phyloP scores from a whole-genome alignment of 1,140 invertebrate genomes.

The Agrilus planipennis region DNA sequence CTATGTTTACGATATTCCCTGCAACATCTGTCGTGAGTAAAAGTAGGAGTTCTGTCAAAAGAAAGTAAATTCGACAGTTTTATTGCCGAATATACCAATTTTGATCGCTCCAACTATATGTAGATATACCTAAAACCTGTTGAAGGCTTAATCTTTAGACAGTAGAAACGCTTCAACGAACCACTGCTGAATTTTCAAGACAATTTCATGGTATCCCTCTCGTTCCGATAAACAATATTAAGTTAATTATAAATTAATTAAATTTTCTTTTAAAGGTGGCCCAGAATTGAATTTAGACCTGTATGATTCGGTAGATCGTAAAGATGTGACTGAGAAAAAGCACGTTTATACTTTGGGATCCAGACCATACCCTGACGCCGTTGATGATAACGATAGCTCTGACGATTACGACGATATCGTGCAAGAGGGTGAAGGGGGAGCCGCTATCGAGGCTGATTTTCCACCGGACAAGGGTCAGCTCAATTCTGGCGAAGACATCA shows the following conservation, averaged over 20 bases:
- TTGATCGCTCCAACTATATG: too few relatives aligned
- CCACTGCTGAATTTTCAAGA: too few relatives aligned
- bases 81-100: too few relatives aligned
- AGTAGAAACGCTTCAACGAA: too few relatives aligned
- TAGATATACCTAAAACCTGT: too few relatives aligned
- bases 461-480: slow-evolving; percentile 14
- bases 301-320: slow-evolving; percentile 8
- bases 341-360: slow-evolving; percentile 8
- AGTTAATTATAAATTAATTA: neutral
- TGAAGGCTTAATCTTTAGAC: too few relatives aligned
- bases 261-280: neutral
- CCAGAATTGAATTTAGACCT: neutral
- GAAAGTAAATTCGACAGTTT: too few relatives aligned
- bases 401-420: slow-evolving; percentile 49
- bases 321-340: slow-evolving; percentile 6
- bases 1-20: too few relatives aligned
- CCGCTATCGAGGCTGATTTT: slow-evolving; percentile 16
- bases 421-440: slow-evolving; percentile 40
- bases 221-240: too few relatives aligned
- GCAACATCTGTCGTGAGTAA: too few relatives aligned
- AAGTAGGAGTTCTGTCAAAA: too few relatives aligned
- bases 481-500: slow-evolving; percentile 8
- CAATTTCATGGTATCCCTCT: too few relatives aligned
- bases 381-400: slow-evolving; percentile 11
- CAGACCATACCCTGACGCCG: slow-evolving; percentile 13